Percentiles rank a stretch among this genome's conserved stretches.
Conservation (phyloP, 2,888 invertebrate species). For the Ariolimax columbianus region DNA sequence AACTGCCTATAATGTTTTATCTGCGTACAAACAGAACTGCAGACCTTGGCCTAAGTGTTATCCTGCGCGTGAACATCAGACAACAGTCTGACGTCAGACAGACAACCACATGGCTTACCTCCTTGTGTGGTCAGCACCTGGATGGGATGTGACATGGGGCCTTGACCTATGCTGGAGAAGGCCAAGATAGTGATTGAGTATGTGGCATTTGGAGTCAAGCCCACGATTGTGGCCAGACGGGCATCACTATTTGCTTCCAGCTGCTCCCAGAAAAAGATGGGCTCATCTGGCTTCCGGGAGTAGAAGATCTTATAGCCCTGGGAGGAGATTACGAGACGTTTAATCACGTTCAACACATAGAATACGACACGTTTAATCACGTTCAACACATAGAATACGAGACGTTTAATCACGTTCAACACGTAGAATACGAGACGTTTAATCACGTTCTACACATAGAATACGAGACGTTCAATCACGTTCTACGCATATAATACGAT, state of each 20-base stretch:
- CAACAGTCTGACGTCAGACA: no score
- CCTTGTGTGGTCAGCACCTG: conserved; percentile 98
- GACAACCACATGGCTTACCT: conserved; percentile 73
- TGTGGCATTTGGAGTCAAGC: conserved; percentile 92
- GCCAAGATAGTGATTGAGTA: conserved; percentile 90
- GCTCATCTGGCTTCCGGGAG: conserved; percentile 91
- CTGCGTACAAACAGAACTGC: no score
- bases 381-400: no score
- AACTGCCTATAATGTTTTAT: no score
- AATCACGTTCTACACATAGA: no score
- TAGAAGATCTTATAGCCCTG: conserved; percentile 98
- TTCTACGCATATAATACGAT: no score
- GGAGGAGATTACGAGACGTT: no score
- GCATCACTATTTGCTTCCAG: conserved; percentile 90
- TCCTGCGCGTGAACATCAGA: no score
- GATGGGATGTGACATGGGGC: conserved; percentile 95
- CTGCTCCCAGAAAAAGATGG: conserved; percentile 93
- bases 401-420: background rate
- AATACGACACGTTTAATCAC: no score
- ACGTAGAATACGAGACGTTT: background rate
- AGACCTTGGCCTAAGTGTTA: no score
- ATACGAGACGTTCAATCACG: no score
- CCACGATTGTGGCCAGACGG: conserved; percentile 92
- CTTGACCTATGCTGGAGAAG: conserved; percentile 94
- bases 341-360: no score